A percentile compares a stretch with the other conserved stretches of the same genome.
Evolutionary conservation across 2,797 vertebrate genomes (phyloP).

Genomic region (Phoxinus dragarum): DNA sequence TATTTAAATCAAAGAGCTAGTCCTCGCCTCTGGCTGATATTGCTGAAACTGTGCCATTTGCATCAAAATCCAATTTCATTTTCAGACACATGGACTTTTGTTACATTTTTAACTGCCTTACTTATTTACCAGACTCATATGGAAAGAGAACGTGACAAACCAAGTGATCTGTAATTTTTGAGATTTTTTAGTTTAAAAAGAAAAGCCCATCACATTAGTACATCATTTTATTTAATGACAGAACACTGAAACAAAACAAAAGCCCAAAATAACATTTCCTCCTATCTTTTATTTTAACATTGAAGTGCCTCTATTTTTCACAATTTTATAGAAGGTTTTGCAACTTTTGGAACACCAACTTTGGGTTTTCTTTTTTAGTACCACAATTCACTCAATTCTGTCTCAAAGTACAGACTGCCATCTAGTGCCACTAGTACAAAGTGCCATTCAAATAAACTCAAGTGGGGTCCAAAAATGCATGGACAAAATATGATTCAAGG

Average conservation of each 20-base stretch:
- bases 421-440: slow-evolving; percentile 21
- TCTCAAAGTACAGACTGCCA: slow-evolving; percentile 34
- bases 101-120: not conserved
- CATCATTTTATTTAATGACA: not conserved
- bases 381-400: not conserved
- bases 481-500: not conserved
- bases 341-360: not conserved
- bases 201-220: not conserved
- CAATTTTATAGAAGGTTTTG: not conserved
- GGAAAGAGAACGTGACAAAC: not conserved
- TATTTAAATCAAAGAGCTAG: slow-evolving; percentile 39
- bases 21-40: slow-evolving; percentile 22
- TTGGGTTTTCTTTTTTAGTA: not conserved
- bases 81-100: not conserved
- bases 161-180: not conserved
- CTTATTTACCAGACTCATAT: not conserved
- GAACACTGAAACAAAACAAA: slow-evolving; percentile 9
- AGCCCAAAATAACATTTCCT: not conserved
- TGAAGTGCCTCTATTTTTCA: not conserved
- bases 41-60: slow-evolving; percentile 11
- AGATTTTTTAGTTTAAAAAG: not conserved
- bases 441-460: not conserved
- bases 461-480: not conserved
- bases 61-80: not conserved
- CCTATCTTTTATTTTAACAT: not conserved